phyloP scores from a whole-genome alignment of 2,113 vertebrate species.

The Toxotes jaculatrix region DNA sequence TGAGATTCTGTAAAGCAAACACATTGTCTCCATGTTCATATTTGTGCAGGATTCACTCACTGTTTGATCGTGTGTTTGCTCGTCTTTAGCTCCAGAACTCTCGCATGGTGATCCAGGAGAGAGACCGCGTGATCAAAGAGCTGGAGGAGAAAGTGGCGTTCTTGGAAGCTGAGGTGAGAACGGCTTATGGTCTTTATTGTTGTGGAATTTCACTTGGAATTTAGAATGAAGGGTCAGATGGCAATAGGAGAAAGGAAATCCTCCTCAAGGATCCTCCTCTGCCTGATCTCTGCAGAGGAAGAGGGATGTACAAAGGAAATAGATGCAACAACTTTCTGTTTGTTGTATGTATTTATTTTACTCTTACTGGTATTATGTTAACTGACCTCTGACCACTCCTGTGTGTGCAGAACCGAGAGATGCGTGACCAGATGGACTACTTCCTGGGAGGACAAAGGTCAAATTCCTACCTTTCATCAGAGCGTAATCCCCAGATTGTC shows the following conservation, averaged over 20 bases:
- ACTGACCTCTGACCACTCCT: constrained; percentile 20
- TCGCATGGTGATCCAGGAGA: constrained; percentile 91
- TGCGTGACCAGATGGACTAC: constrained; percentile 94
- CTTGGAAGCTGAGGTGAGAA: constrained; percentile 91
- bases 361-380: neutral
- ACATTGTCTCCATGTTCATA: neutral
- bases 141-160: constrained; percentile 93
- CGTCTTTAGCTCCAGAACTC: constrained; percentile 92
- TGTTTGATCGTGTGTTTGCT: constrained; percentile 53
- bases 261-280: too few relatives aligned
- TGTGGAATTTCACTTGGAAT: constrained; percentile 15
- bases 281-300: neutral
- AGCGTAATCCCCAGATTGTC: constrained; percentile 85
- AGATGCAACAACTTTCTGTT: neutral
- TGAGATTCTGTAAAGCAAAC: constrained; percentile 11
- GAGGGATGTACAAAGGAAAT: neutral
- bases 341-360: neutral
- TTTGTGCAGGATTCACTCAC: constrained; percentile 52
- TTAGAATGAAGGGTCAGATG: neutral
- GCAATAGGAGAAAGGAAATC: neutral
- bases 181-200: neutral
- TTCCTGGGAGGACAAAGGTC: constrained; percentile 87
- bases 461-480: constrained; percentile 80
- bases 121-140: constrained; percentile 90
- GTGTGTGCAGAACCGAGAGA: constrained; percentile 90